Base-by-base conservation (phyloP, 2,888 invertebrate genomes). In the Erynnis tages region DNA sequence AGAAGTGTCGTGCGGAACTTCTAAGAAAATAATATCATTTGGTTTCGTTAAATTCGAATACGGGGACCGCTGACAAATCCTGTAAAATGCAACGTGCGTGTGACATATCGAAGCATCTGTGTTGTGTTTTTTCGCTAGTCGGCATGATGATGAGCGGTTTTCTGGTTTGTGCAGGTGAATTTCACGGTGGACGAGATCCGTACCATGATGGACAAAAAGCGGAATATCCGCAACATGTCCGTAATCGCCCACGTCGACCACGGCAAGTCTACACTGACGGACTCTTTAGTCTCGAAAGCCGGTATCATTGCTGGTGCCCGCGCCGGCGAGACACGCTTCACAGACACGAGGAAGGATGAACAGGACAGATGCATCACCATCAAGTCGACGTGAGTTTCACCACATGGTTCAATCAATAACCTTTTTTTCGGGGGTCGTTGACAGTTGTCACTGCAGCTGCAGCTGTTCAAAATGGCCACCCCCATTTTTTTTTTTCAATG, bases 211-310 rank as follows among this genome's bases (percentile, higher is more conserved):
- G 99, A 99, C 96, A 97, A 97, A 91, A 99, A 99, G 93, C 93
- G 93, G 92, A 99, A 99, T 88, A 99, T 99, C 92, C 95, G 99
- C 85, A 99, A 99, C 92, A 99, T 99, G 99, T 99, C 99, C 82
- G 99, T 99, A 91, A 99, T 99, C 85, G 99, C 99, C 73, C 99
- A 99, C 91, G 99, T 99, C 67, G 99, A 99, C 92, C 99, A 99
- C 90, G 99, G 99, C 81, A 99, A 99, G 91, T 99, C 99, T 65
- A 99, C 99, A 54, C 90, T 99, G 81, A 99, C 99, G 55, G 99
- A 99, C 91, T 99, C 99, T 61, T 93, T 99, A 77, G 99, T 99
- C 64, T 98, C 99, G 55, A 99, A 99, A 91, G 99, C 99, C 77
- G 99, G 99, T 91, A 99, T 99, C 85, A 99, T 99, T 82, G 99